Evolutionary conservation across 1,140 invertebrate genomes (phyloP), one percentile per base, ranked within the genome.

Genomic region (Scaptomyza montana): DNA sequence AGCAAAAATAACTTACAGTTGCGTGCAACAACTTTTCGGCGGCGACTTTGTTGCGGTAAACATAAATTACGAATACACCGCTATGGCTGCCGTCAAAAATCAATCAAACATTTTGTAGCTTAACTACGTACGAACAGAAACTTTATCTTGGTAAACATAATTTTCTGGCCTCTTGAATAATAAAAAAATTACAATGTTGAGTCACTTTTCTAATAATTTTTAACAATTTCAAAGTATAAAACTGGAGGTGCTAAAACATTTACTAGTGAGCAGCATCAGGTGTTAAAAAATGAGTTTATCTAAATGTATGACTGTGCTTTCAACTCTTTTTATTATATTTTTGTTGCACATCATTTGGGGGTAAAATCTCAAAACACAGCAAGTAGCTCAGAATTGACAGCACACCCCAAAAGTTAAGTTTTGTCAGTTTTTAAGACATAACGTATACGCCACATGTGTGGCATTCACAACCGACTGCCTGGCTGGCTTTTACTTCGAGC

Each of bases 1-100:
- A 51, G 46, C n/a, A n/a, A 43, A 62, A 68, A 55, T 47, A 73
- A 54, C 56, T 67, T 45, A 43, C n/a, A 30, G 36, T 6, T 60
- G 47, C 12, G 30, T 13, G 13, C 9, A 30, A 7, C 16, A 36
- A 54, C 10, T 60, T 46, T 36, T 50, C 36, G 9, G 50, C 28
- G 21, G 3, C 6, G 51, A 65, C 51, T 51, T 51, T 59, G 55
- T 53, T 67, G 69, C 43, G 69, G 63, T 54, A 60, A 47, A 39
- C 63, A 60, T 46, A 59, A 72, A 53, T 73, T 73, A 69, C 71
- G 65, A 33, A 69, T 74, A 69, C 65, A 57, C 57, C 66, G 51
- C 66, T 9, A 36, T 19, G 36, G 51, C 59, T 10, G 53, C 36
- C 28, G n/a, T 21, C 53, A 62, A 36, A 36, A 36, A 63, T 74